Evolutionary conservation across 2,888 invertebrate species (phyloP), one percentile per base, ranked within the genome.

Genomic region (Ctena decussata): DNA sequence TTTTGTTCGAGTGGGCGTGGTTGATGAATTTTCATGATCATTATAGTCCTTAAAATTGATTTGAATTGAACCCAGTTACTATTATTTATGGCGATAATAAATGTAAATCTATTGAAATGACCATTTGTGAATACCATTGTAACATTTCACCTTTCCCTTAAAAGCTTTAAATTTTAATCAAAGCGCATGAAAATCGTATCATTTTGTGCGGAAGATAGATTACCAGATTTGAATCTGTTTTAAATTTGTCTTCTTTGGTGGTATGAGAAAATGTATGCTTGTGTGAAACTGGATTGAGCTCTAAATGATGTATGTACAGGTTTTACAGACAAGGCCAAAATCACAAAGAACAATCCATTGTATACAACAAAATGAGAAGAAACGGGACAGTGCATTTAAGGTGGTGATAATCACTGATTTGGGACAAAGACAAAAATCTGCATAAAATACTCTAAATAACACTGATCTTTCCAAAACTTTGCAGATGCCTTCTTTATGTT

Each of bases 1-100:
- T 65, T 65, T 35, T 21, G 65, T 12, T 35, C 30, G 18, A 65
- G 21, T 65, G 65, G 65, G 65, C 65, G 65, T 65, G 32, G 35
- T 35, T 65, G 65, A 65, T 65, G 65, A 65, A 65, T 65, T 65
- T 65, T 35, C 35, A 65, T 65, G 65, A 32, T 65, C 65, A 65
- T 65, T 65, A 65, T 65, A 21, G 18, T 12, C 35, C 65, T 24
- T 65, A 35, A 65, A 65, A 65, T 65, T 65, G 65, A 65, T 65
- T 65, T 65, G 65, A 65, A 65, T 65, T n/a, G 35, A 21, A 12
- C 32, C 65, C 35, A n/a, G 65, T 65, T 65, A 35, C 65, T 18
- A 65, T 65, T 65, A 65, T 65, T 65, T 65, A 65, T 35, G 35
- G 65, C 35, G 65, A 65, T 65, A 65, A 65, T 65, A 65, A 65